Evolutionary conservation across 35 echinoderm and acorn worm genomes (phyloP), one percentile per base, ranked within the genome.

Genomic region (Holothuria glaberrima): DNA sequence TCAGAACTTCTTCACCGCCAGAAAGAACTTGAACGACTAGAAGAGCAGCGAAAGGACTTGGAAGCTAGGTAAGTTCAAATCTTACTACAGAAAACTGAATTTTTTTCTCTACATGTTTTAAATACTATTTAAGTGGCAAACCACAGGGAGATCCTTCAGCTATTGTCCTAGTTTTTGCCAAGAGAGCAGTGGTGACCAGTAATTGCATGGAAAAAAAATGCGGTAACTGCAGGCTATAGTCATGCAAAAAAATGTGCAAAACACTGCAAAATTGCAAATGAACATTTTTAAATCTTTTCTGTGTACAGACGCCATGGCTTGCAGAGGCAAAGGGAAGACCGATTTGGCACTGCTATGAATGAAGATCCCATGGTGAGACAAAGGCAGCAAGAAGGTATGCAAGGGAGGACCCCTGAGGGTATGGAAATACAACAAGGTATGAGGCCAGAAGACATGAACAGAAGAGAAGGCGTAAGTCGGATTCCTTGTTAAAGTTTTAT

Each of bases 1-100:
- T 36, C 69, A 99, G 97, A 99, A 30, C 81, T 99, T 21, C 52
- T 91, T 7, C 86, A 93, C 56, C 91, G 97, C 9, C 97, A 99
- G 71, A 94, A 99, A 70, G 97, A 99, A 74, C 80, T 99, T 80
- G 81, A 92, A 69, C 83, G 97, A 30, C 80, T 95, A 18, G 97
- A 99, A 73, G 93, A 99, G 12, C 70, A 89, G 68, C 76, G 86
- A 22, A 94, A 92, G 59, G 93, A 99, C 45, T 88, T 99, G 44
- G 93, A 95, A 68, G 68, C 82, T 45, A 93, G 93, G 97, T 97
- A 75, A 48, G 74, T 54, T 54, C 13, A 54, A 9, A 14, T 7
- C 36, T 41, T 41, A n/a, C n/a, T n/a, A 46, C 4, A 17, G 16
- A 54, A 54, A 54, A 54, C 3, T 14, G 50, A 54, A 54, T n/a